phyloP scores from a whole-genome alignment of 1,140 invertebrate species.

The Ptiloglossa arizonensis region DNA sequence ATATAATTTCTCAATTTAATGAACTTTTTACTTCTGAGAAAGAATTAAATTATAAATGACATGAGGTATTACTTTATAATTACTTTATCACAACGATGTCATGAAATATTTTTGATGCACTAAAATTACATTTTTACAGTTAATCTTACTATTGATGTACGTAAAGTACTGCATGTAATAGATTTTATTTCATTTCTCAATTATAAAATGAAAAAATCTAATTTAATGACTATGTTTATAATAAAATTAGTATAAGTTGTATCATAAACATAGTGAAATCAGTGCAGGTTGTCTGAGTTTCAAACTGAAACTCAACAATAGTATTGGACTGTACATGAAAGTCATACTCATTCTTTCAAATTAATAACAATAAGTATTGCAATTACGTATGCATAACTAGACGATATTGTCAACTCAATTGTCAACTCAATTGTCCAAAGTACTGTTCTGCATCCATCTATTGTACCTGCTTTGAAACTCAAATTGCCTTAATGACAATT shows the following conservation, averaged over 20 bases:
- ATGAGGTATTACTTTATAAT: slow-evolving; percentile 20
- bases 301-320: slow-evolving; percentile 63
- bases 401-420: slow-evolving; percentile 53
- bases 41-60: slow-evolving; percentile 34
- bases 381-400: slow-evolving; percentile 37
- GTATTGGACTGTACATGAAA: slow-evolving; percentile 54
- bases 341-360: slow-evolving; percentile 64
- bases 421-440: slow-evolving; percentile 59
- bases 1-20: slow-evolving; percentile 52
- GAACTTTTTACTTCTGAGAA: slow-evolving; percentile 30
- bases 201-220: slow-evolving; percentile 42
- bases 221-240: slow-evolving; percentile 46
- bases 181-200: slow-evolving; percentile 38
- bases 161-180: slow-evolving; percentile 27
- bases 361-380: slow-evolving; percentile 59
- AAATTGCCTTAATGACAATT: slow-evolving; percentile 80
- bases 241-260: slow-evolving; percentile 45
- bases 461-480: slow-evolving; percentile 79
- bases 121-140: slow-evolving; percentile 39
- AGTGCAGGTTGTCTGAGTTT: slow-evolving; percentile 59
- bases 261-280: slow-evolving; percentile 50
- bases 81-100: slow-evolving; percentile 25
- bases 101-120: slow-evolving; percentile 47
- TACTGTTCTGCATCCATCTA: slow-evolving; percentile 66
- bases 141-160: slow-evolving; percentile 32